Conservation (phyloP, 2,888 invertebrate species). For the Epsilonema sp. region DNA sequence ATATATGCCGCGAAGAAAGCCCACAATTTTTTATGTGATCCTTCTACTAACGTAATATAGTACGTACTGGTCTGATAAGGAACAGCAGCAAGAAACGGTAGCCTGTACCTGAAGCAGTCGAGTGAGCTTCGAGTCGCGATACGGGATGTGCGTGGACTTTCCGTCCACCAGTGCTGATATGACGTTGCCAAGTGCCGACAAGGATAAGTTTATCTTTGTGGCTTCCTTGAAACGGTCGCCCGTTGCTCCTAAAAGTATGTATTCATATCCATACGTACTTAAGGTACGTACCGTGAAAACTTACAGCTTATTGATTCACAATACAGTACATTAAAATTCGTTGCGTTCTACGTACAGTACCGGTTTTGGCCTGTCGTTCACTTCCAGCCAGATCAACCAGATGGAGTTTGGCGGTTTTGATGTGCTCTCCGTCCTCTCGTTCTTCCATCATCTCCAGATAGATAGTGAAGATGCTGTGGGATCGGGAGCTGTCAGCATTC, state of each 20-base stretch:
- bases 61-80: no score
- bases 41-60: no score
- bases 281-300: no score
- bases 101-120: constrained; percentile 50
- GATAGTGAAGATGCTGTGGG: constrained; percentile 54
- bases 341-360: no score
- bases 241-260: constrained; percentile 56
- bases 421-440: constrained; percentile 37
- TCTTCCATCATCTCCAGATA: constrained; percentile 56
- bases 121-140: constrained; percentile 65
- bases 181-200: constrained; percentile 69
- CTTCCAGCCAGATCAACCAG: constrained; percentile 72
- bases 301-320: no score
- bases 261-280: no score
- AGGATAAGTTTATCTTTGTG: constrained; percentile 64
- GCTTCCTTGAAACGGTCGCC: constrained; percentile 68
- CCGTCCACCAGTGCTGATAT: constrained; percentile 66
- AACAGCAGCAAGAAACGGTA: no score
- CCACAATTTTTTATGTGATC: no score
- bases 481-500: constrained; percentile 47
- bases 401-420: constrained; percentile 54
- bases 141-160: constrained; percentile 56
- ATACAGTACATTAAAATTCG: no score
- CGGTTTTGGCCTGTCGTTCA: constrained; percentile 58
- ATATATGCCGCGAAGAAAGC: no score